These are phyloP conservation scores for Eremobia ochroleuca DNA, from an alignment of 2,888 invertebrate species.

Conservation along the genomic window DNA sequence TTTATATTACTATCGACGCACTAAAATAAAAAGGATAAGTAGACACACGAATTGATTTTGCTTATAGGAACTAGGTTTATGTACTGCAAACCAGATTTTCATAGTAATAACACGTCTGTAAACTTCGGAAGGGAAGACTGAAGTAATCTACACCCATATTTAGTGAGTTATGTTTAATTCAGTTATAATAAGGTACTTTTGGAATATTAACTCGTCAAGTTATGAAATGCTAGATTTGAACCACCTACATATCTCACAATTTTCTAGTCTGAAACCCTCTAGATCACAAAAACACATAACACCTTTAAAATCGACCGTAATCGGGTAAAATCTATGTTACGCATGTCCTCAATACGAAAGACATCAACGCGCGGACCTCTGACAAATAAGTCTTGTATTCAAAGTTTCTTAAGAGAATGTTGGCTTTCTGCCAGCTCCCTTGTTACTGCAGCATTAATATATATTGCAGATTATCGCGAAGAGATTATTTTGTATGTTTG, in stretches of 20 bases:
- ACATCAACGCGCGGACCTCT: conserved; percentile 53
- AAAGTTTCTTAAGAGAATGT: conserved; percentile 43
- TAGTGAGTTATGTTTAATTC: neutral
- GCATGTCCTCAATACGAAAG: conserved; percentile 52
- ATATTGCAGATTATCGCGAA: conserved; percentile 10
- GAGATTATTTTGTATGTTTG: conserved; percentile 2
- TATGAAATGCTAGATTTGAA: too few relatives aligned
- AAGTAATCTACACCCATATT: neutral
- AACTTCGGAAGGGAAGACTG: too few relatives aligned
- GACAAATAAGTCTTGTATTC: conserved; percentile 18
- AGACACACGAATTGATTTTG: too few relatives aligned
- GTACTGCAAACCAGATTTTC: neutral
- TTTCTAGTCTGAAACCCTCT: neutral
- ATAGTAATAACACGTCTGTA: neutral
- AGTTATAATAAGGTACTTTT: neutral
- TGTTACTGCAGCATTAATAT: conserved; percentile 19
- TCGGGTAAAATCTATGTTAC: conserved; percentile 24
- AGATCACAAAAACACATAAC: neutral
- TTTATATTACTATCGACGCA: neutral
- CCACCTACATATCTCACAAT: too few relatives aligned
- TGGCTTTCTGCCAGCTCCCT: conserved; percentile 52
- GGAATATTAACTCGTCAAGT: neutral
- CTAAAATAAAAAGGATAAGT: too few relatives aligned
- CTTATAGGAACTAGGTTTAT: too few relatives aligned
- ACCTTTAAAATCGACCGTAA: neutral